phyloP scores from a whole-genome alignment of 2,888 invertebrate species.

The Gnatocerus cornutus region DNA sequence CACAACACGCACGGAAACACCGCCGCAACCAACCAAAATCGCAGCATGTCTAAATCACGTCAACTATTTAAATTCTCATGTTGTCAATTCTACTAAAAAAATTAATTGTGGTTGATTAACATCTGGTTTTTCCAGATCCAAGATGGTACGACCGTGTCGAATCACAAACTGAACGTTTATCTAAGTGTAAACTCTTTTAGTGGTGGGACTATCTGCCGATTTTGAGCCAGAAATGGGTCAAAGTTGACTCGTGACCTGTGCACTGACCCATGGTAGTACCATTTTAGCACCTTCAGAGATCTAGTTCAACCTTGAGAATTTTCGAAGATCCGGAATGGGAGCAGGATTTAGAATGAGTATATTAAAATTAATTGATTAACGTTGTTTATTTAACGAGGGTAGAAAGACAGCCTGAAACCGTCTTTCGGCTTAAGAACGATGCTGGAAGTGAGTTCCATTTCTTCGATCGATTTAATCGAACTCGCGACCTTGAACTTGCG shows the following conservation, averaged over 20 bases:
- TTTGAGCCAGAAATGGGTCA: background rate
- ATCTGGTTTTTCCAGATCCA: constrained; percentile 23
- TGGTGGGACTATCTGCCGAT: background rate
- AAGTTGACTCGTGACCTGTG: constrained; percentile 8
- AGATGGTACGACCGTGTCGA: constrained; percentile 6
- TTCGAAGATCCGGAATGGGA: constrained; percentile 16
- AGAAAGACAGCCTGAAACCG: constrained; percentile 60
- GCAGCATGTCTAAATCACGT: constrained; percentile 1
- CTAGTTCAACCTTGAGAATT: constrained; percentile 7
- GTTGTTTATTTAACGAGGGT: constrained; percentile 48
- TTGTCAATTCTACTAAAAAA: background rate
- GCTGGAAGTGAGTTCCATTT: constrained; percentile 59
- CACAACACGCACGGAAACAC: background rate
- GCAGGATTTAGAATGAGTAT: background rate
- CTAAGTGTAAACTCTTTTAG: background rate
- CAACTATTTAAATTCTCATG: background rate
- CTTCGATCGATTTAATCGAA: constrained; percentile 57
- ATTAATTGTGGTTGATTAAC: constrained; percentile 1
- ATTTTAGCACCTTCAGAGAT: background rate
- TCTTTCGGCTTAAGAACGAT: constrained; percentile 59
- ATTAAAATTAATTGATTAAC: background rate
- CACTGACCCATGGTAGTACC: constrained; percentile 1
- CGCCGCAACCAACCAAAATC: background rate
- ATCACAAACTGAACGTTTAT: background rate
- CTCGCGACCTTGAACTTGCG: constrained; percentile 58